A percentile compares a stretch with the other conserved stretches of the same genome.
These are phyloP conservation scores for Eilema griseolum DNA, from an alignment of 2,888 invertebrate genomes.

Conservation along the genomic window DNA sequence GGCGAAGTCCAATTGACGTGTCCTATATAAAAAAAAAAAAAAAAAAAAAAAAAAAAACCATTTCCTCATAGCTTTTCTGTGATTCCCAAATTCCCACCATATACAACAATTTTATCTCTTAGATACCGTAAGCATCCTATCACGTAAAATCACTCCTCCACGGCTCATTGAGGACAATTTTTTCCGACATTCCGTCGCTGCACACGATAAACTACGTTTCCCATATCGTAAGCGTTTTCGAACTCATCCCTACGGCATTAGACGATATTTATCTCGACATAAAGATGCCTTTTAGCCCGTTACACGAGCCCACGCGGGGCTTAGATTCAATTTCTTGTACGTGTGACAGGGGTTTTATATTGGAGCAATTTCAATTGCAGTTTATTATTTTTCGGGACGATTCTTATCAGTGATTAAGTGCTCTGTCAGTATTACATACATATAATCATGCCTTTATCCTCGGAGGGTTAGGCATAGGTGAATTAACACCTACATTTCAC, in stretches of 20 bases:
- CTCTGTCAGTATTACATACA: no score
- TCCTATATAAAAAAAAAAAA: no score
- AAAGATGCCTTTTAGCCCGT: constrained; percentile 32
- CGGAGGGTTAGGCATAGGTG: no score
- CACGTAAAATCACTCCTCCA: neutral
- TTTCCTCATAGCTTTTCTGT: no score
- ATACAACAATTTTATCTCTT: neutral
- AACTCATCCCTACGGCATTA: constrained; percentile 37
- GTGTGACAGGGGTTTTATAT: constrained; percentile 22
- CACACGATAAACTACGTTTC: constrained; percentile 31
- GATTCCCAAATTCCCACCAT: neutral
- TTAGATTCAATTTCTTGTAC: constrained; percentile 34
- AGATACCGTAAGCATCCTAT: neutral
- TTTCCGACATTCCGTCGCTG: constrained; percentile 5
- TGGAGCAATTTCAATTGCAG: neutral
- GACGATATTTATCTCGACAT: constrained; percentile 38
- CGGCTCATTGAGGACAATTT: constrained; percentile 11
- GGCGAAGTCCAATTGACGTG: no score
- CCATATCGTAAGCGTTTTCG: constrained; percentile 25
- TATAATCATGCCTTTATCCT: no score
- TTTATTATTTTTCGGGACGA: neutral
- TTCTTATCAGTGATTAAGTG: neutral
- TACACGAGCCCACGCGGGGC: constrained; percentile 21
- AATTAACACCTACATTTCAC: no score
- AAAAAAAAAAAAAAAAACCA: no score